These are phyloP conservation scores for Operophtera brumata DNA, from an alignment of 2,888 invertebrate genomes.

Conservation along the genomic window DNA sequence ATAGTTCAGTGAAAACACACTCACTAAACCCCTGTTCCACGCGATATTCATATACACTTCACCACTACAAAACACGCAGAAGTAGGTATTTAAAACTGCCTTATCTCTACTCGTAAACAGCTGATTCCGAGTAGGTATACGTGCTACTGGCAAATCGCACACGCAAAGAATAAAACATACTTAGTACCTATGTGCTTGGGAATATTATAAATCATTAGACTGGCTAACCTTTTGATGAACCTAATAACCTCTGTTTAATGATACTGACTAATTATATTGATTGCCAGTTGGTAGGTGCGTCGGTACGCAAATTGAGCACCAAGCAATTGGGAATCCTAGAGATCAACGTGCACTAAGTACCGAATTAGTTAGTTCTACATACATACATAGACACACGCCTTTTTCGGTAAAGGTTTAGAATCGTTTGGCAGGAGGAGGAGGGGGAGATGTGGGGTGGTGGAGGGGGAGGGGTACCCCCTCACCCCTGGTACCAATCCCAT, in stretches of 20 bases:
- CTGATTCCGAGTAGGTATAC: constrained; percentile 21
- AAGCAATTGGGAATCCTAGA: too few relatives aligned
- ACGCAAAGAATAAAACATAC: background rate
- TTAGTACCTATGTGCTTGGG: background rate
- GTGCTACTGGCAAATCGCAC: constrained; percentile 1
- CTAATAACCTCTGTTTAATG: constrained; percentile 20
- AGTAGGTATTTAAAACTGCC: constrained; percentile 14
- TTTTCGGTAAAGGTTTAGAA: too few relatives aligned
- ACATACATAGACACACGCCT: too few relatives aligned
- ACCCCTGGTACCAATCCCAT: too few relatives aligned
- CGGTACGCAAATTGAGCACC: background rate
- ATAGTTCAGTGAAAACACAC: too few relatives aligned
- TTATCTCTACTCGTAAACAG: constrained; percentile 27
- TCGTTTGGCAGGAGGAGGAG: too few relatives aligned
- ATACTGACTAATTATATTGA: constrained; percentile 15
- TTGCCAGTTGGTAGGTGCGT: background rate
- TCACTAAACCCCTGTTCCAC: background rate
- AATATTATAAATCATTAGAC: constrained; percentile 13
- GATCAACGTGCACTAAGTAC: too few relatives aligned
- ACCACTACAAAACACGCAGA: constrained; percentile 3
- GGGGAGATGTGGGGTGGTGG: too few relatives aligned
- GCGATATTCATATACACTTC: constrained; percentile 8
- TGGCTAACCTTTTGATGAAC: constrained; percentile 30
- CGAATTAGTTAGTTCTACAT: too few relatives aligned
- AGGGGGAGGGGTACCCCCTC: too few relatives aligned